Percentiles rank a stretch among this genome's conserved stretches.
phyloP scores from a whole-genome alignment of 2,797 vertebrate species.

The Parambassis ranga region DNA sequence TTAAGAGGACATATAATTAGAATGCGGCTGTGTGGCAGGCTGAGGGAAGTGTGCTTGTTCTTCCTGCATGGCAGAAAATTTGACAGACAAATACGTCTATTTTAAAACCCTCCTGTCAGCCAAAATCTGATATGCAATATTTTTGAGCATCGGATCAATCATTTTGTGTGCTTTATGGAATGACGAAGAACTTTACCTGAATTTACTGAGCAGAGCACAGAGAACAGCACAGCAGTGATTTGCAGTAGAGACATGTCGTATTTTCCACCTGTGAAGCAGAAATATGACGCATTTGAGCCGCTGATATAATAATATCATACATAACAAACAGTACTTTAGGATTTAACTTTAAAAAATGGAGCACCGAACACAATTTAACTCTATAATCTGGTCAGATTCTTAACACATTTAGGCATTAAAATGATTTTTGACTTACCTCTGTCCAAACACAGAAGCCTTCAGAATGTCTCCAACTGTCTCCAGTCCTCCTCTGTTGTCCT shows the following conservation, averaged over 20 bases:
- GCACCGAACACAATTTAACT: background rate
- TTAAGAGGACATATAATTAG: too few species aligned
- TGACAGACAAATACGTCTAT: too few species aligned
- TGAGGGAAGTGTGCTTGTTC: too few species aligned
- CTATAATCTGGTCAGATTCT: background rate
- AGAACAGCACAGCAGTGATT: slow-evolving; percentile 42
- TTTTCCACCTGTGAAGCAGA: slow-evolving; percentile 47
- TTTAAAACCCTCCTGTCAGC: background rate
- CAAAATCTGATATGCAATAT: too few species aligned
- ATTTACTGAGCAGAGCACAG: slow-evolving; percentile 33
- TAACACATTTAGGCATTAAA: background rate
- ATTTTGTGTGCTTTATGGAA: background rate
- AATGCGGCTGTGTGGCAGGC: too few species aligned
- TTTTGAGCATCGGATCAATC: background rate
- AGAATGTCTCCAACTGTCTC: slow-evolving; percentile 39
- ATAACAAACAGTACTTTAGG: background rate
- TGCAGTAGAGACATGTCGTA: slow-evolving; percentile 58
- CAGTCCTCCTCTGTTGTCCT: slow-evolving; percentile 18
- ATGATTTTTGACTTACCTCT: slow-evolving; percentile 35
- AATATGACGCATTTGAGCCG: slow-evolving; percentile 1
- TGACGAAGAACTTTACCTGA: slow-evolving; percentile 56
- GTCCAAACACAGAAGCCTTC: slow-evolving; percentile 10
- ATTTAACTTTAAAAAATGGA: background rate
- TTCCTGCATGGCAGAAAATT: too few species aligned
- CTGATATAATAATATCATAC: background rate